Evolutionary conservation across 1,140 invertebrate species (phyloP).

Genomic region (Listronotus oregonensis): DNA sequence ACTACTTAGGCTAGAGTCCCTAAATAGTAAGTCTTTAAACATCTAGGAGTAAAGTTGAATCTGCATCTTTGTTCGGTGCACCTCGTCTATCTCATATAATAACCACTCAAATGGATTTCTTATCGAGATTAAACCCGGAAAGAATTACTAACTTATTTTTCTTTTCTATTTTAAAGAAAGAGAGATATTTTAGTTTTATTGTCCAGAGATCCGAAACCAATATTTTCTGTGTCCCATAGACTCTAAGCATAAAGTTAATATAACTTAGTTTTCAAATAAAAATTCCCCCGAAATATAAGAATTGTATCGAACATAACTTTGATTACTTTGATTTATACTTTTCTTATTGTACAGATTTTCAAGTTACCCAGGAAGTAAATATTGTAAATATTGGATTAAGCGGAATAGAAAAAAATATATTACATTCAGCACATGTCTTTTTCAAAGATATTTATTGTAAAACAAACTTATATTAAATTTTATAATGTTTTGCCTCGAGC

Average conservation of each 20-base stretch:
- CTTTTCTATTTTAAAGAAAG: constrained; percentile 2
- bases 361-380: too few species aligned
- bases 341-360: constrained; percentile 7
- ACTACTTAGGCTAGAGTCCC: too few species aligned
- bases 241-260: constrained; percentile 38
- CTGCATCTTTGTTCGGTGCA: too few species aligned
- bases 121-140: too few species aligned
- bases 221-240: constrained; percentile 31
- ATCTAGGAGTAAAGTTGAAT: too few species aligned
- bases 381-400: too few species aligned
- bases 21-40: too few species aligned
- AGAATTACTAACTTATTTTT: too few species aligned
- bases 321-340: constrained; percentile 35
- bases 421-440: too few species aligned
- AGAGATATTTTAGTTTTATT: constrained; percentile 34
- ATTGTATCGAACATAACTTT: constrained; percentile 41
- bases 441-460: constrained; percentile 41
- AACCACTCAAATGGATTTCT: too few species aligned
- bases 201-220: constrained; percentile 29
- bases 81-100: too few species aligned
- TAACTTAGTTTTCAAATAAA: constrained; percentile 42
- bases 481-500: constrained; percentile 31
- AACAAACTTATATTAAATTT: constrained; percentile 41
- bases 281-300: constrained; percentile 28
- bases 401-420: too few species aligned